Evolutionary conservation across 2,888 invertebrate species (phyloP).

Genomic region (Melikaiella ostensackeni): DNA sequence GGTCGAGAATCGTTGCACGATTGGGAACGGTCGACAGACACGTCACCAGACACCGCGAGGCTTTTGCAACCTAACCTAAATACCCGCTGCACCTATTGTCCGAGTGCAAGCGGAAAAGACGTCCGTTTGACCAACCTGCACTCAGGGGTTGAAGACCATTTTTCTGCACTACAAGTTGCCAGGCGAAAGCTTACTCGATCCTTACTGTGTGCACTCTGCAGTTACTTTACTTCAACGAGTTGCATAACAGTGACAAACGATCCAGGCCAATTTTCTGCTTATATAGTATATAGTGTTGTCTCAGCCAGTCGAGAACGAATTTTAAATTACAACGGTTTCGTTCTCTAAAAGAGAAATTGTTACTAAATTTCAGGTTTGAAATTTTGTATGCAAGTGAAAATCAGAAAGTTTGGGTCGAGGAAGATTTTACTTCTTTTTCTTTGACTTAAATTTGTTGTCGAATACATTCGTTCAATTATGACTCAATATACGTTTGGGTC

Average conservation of each 20-base stretch:
- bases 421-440: not conserved
- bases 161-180: not conserved
- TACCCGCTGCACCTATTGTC: conserved; percentile 59
- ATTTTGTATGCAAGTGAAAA: conserved; percentile 7
- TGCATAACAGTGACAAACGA: conserved; percentile 12
- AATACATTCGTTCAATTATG: not conserved
- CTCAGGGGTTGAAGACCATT: conserved; percentile 30
- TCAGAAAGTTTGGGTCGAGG: not conserved
- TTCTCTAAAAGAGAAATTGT: not conserved
- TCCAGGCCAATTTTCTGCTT: not conserved
- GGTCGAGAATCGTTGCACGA: conserved; percentile 54
- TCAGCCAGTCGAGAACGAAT: not conserved
- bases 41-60: conserved; percentile 59
- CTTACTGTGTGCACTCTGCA: not conserved
- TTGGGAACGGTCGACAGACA: conserved; percentile 51
- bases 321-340: not conserved
- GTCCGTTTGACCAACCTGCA: conserved; percentile 24
- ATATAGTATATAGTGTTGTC: not conserved
- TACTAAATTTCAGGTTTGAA: not conserved
- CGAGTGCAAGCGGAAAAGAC: conserved; percentile 39
- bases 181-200: conserved; percentile 4
- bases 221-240: not conserved
- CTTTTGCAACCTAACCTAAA: conserved; percentile 66
- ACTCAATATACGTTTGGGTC: not conserved
- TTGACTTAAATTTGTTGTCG: not conserved